Evolutionary conservation across 2,888 invertebrate genomes (phyloP).

Genomic region (Synanthedon tipuliformis): DNA sequence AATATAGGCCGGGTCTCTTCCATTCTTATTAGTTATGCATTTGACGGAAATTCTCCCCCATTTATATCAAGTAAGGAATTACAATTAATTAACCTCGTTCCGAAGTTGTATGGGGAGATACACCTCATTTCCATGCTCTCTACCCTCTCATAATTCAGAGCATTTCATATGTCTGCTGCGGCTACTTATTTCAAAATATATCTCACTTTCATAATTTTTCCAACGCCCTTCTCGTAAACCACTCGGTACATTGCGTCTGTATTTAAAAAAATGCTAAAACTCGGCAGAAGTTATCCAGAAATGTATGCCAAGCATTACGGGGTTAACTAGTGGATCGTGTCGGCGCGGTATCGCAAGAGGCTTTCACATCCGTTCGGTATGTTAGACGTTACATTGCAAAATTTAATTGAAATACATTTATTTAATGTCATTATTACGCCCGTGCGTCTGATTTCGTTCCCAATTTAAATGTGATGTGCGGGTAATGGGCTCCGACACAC

Average conservation of each 20-base stretch:
- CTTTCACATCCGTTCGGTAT: neutral
- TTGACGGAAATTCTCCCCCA: too few species aligned
- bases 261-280: neutral
- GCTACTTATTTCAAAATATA: neutral
- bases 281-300: neutral
- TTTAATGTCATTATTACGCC: conserved; percentile 23
- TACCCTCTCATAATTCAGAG: conserved; percentile 4
- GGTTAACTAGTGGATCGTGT: neutral
- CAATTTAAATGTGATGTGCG: too few species aligned
- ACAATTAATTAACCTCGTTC: neutral
- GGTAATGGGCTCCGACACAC: too few species aligned
- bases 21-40: too few species aligned
- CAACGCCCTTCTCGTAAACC: neutral
- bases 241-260: neutral
- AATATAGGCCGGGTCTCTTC: too few species aligned
- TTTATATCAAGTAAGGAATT: neutral
- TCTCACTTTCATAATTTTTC: neutral
- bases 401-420: conserved; percentile 29
- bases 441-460: neutral
- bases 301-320: neutral
- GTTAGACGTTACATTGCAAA: conserved; percentile 10
- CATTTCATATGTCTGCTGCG: conserved; percentile 5
- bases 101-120: neutral
- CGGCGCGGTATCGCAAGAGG: neutral
- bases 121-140: neutral